Evolutionary conservation across 2,888 invertebrate species (phyloP).

Genomic region (Agapetus fuscipes): DNA sequence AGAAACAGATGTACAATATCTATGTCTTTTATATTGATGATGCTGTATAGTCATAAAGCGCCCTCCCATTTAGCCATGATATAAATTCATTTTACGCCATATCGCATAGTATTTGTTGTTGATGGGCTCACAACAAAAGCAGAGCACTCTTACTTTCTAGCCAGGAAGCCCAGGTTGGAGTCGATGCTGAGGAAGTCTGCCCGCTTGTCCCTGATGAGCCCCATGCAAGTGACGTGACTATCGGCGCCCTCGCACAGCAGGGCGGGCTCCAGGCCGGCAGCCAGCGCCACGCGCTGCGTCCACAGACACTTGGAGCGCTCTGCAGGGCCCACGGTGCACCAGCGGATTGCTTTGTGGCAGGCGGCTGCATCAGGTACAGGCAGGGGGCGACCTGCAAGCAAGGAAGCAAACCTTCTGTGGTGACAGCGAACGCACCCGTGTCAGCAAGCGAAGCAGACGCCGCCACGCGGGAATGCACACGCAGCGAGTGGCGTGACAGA

Average conservation of each 20-base stretch:
- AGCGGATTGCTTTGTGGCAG: conserved; percentile 38
- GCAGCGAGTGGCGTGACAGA: too few relatives aligned
- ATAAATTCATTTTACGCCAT: too few relatives aligned
- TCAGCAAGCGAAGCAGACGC: too few relatives aligned
- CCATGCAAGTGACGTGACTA: conserved; percentile 44
- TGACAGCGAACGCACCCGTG: too few relatives aligned
- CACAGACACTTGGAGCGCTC: conserved; percentile 54
- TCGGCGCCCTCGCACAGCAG: conserved; percentile 42
- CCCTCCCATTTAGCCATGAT: too few relatives aligned
- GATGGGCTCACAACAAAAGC: too few relatives aligned
- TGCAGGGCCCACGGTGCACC: conserved; percentile 47
- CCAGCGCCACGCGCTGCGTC: conserved; percentile 44
- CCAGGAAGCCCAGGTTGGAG: conserved; percentile 53
- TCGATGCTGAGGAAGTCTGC: conserved; percentile 52
- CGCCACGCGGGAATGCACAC: too few relatives aligned
- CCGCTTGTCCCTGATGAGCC: conserved; percentile 36
- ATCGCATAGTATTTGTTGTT: too few relatives aligned
- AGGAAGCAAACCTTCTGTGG: too few relatives aligned
- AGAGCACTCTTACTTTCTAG: conserved; percentile 46
- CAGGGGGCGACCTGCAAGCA: conserved; percentile 31
- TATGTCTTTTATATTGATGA: too few relatives aligned
- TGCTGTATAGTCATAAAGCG: too few relatives aligned
- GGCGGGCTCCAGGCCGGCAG: conserved; percentile 49
- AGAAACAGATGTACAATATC: too few relatives aligned
- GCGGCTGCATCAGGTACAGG: conserved; percentile 26